phyloP scores from a whole-genome alignment of 1,140 invertebrate genomes.

The Physella acuta region DNA sequence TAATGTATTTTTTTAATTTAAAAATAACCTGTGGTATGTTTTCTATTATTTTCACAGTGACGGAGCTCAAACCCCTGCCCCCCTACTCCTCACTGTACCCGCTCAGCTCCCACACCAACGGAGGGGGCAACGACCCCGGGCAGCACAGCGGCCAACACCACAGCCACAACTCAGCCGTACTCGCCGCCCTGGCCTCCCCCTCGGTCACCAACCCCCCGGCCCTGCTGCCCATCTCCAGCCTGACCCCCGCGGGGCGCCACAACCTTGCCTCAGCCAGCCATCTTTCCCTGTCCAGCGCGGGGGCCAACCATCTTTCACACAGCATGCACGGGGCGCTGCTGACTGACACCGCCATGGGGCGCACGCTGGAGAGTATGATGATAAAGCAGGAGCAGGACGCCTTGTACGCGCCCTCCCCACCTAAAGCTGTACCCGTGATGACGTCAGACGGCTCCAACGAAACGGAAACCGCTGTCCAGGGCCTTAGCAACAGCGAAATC shows the following conservation, averaged over 20 bases:
- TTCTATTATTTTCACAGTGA: neutral
- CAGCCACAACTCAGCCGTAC: constrained; percentile 27
- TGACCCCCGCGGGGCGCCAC: constrained; percentile 23
- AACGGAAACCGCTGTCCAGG: constrained; percentile 22
- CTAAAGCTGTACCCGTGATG: constrained; percentile 34
- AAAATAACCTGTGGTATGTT: neutral
- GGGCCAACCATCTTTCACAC: constrained; percentile 24
- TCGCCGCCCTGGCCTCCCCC: constrained; percentile 28
- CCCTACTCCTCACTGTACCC: constrained; percentile 17
- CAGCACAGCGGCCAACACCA: constrained; percentile 9
- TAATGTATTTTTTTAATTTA: neutral
- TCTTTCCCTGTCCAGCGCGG: neutral
- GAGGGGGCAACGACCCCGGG: constrained; percentile 14
- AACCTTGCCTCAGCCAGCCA: neutral
- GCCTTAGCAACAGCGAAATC: constrained; percentile 27
- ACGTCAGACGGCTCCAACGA: constrained; percentile 24
- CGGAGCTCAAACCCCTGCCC: constrained; percentile 1
- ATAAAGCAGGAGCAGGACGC: constrained; percentile 31
- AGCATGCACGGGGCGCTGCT: neutral
- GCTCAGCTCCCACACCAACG: neutral
- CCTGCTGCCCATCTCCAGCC: constrained; percentile 31
- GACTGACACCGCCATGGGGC: constrained; percentile 17
- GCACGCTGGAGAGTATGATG: constrained; percentile 26
- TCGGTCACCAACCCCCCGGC: constrained; percentile 10
- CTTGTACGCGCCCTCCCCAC: constrained; percentile 32